Base-by-base conservation (phyloP, 2,888 invertebrate species). In the Diloba caeruleocephala region DNA sequence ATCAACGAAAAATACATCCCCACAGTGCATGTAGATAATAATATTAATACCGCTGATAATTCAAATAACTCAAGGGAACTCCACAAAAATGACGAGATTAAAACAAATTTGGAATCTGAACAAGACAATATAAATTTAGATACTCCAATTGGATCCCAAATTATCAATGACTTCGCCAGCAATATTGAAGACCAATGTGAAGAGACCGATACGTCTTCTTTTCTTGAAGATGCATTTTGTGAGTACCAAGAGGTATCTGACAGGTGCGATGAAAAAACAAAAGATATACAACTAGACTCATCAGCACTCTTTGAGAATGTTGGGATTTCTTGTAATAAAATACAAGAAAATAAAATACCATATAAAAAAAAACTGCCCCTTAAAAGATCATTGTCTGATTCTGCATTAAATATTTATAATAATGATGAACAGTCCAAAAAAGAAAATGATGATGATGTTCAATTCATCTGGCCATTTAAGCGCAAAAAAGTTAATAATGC, bases 301-400 rank as follows among this genome's bases (percentile, higher is more conserved):
- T 44, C 53, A 25, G 37, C 28, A 8, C 13, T 14, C 2, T 23
- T 26, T 33, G 53, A 63, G 23, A 36, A 43, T 26, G 17, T 33
- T 1, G 25, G 46, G 46, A 14, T 38, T 39, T 43, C 51, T 44
- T 56, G 15, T 21, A 49, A 57, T 32, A 48, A 28, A 38, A 15
- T 38, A 31, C 53, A 50, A 36, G 4, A n/a, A 43, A 37, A 49
- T 33, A 26, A 36, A 9, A 12, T 19, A 10, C n/a, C 34, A 13
- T 45, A 48, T 41, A 68, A 39, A 50, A 65, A 48, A 37, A 29
- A 42, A 3, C 51, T 39, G 12, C 32, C 44, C 0, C 79, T 89
- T 15, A 92, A 92, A 79, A 81, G 92, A 58, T 92, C 90, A 15
- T 71, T 88, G 36, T 92, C 92, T 19, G 92, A 93, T 70, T 88